A percentile compares a stretch with the other conserved stretches of the same genome.
These are phyloP conservation scores for Acronicta alni DNA, from an alignment of 2,888 invertebrate genomes.

Conservation along the genomic window DNA sequence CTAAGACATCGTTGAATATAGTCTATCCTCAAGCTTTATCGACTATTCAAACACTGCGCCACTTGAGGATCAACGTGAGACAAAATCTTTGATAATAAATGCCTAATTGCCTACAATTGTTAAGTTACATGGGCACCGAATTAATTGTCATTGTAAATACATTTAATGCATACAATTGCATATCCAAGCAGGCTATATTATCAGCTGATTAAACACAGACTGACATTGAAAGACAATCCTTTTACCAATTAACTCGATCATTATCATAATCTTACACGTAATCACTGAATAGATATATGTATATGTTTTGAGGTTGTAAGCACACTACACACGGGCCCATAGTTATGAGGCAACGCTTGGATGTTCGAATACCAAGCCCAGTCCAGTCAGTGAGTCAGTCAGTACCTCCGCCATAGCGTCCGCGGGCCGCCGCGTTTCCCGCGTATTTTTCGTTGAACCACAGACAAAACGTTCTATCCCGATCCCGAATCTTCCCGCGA, in stretches of 20 bases:
- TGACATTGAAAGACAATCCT: conserved; percentile 19
- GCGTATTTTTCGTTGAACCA: conserved; percentile 62
- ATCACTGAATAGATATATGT: conserved; percentile 13
- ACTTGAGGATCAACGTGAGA: no score
- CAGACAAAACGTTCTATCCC: conserved; percentile 63
- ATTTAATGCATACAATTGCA: conserved; percentile 19
- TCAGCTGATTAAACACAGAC: conserved; percentile 40
- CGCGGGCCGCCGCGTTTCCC: conserved; percentile 75
- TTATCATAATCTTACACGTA: conserved; percentile 6
- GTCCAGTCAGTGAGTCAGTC: conserved; percentile 58
- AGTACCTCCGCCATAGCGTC: conserved; percentile 72
- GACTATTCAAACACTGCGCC: no score
- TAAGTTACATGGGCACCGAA: conserved; percentile 1
- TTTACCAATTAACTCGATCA: conserved; percentile 9
- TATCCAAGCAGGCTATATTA: conserved; percentile 7
- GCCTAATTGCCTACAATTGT: background rate
- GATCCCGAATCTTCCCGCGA: conserved; percentile 73
- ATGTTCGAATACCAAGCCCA: conserved; percentile 40
- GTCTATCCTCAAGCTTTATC: background rate
- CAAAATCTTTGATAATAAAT: background rate
- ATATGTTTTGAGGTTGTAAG: conserved; percentile 54
- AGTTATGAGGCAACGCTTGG: conserved; percentile 35
- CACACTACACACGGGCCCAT: conserved; percentile 36
- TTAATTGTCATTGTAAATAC: background rate
- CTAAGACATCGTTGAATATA: background rate